These are phyloP conservation scores for Microplitis deprimator DNA, from an alignment of 2,888 invertebrate species.

Conservation along the genomic window DNA sequence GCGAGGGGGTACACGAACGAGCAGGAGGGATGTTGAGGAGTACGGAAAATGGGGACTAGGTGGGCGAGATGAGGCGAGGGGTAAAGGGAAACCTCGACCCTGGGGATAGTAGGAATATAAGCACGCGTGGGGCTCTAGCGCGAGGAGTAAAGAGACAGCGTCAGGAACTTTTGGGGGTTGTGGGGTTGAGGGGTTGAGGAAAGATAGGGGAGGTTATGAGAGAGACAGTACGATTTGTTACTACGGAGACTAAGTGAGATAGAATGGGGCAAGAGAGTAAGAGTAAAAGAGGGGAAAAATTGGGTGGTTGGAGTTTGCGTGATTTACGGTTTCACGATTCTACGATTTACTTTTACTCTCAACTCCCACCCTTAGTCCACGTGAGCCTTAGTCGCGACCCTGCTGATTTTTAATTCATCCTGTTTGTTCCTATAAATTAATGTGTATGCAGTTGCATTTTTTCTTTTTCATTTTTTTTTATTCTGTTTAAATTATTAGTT, in stretches of 20 bases:
- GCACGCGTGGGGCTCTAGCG: slow-evolving; percentile 24
- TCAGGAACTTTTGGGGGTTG: slow-evolving; percentile 30
- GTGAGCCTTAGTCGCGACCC: slow-evolving; percentile 30
- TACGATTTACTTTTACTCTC: slow-evolving; percentile 48
- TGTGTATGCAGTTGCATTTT: slow-evolving; percentile 16
- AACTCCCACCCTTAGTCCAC: slow-evolving; percentile 26
- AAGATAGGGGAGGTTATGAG: slow-evolving; percentile 16
- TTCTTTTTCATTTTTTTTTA: slow-evolving; percentile 14
- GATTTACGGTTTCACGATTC: slow-evolving; percentile 45
- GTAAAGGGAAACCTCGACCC: slow-evolving; percentile 15
- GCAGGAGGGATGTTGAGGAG: slow-evolving; percentile 12
- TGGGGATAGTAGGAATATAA: slow-evolving; percentile 18
- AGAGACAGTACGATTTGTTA: background rate
- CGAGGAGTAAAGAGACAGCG: slow-evolving; percentile 26
- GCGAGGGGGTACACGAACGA: slow-evolving; percentile 8
- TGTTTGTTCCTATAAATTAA: slow-evolving; percentile 38
- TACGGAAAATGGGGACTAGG: slow-evolving; percentile 10
- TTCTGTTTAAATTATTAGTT: background rate
- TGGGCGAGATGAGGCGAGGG: slow-evolving; percentile 11
- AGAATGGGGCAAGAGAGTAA: background rate
- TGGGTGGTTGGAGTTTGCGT: slow-evolving; percentile 37
- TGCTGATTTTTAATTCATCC: slow-evolving; percentile 33
- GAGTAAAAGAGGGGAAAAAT: slow-evolving; percentile 21
- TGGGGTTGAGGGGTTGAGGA: slow-evolving; percentile 20
- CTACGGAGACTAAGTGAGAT: background rate